These are phyloP conservation scores for Argynnis bischoffii DNA, from an alignment of 2,888 invertebrate genomes.

Conservation along the genomic window DNA sequence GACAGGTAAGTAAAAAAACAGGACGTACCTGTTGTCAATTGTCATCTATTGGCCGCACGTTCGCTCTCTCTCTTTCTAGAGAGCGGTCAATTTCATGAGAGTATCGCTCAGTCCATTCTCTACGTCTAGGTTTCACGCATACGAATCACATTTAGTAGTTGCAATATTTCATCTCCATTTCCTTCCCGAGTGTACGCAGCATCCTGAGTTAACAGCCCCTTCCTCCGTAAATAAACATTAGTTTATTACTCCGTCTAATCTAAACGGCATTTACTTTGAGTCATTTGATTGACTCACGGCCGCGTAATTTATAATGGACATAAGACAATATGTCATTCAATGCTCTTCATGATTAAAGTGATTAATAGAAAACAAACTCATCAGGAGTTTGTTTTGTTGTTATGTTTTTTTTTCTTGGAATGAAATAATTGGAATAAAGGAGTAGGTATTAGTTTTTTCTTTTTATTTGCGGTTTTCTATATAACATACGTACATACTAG, in stretches of 20 bases:
- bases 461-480: background rate
- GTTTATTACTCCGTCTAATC: conserved; percentile 56
- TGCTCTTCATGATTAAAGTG: conserved; percentile 1
- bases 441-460: background rate
- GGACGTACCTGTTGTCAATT: too few species aligned
- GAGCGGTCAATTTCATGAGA: too few species aligned
- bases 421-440: background rate
- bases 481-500: too few species aligned
- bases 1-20: too few species aligned
- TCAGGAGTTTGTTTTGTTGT: conserved; percentile 1
- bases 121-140: too few species aligned
- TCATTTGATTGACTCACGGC: conserved; percentile 57
- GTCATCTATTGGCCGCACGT: too few species aligned
- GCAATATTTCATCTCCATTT: conserved; percentile 16
- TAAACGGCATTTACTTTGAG: conserved; percentile 55
- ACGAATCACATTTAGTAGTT: background rate
- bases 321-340: conserved; percentile 15
- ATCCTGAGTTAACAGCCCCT: conserved; percentile 52
- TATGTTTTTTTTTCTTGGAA: background rate
- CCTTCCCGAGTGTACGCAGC: conserved; percentile 41
- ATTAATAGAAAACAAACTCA: conserved; percentile 6
- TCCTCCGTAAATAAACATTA: conserved; percentile 66
- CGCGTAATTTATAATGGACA: conserved; percentile 17
- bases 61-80: too few species aligned
- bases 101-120: too few species aligned